Evolutionary conservation across 2,113 vertebrate genomes (phyloP).

Genomic region (Paraplagusia blochii): DNA sequence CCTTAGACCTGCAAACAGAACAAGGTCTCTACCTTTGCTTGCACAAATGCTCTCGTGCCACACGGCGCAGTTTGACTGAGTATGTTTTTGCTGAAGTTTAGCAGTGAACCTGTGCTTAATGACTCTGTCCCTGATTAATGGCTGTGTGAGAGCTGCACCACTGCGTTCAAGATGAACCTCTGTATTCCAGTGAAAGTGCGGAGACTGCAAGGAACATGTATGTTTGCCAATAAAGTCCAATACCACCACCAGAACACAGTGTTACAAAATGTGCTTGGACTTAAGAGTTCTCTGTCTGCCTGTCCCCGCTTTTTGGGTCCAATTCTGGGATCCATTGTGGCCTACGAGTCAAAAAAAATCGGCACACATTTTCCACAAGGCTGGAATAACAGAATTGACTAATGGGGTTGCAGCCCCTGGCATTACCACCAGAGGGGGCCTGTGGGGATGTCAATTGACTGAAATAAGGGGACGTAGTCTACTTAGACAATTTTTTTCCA

Average conservation of each 20-base stretch:
- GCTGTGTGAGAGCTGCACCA: constrained; percentile 61
- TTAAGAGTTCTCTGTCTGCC: neutral
- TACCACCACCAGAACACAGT: constrained; percentile 32
- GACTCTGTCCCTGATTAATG: constrained; percentile 33
- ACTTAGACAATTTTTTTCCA: no score
- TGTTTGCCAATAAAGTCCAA: constrained; percentile 73
- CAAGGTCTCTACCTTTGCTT: constrained; percentile 49
- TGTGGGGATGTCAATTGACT: no score
- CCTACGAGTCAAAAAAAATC: no score
- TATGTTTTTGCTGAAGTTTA: constrained; percentile 45
- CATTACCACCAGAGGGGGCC: no score
- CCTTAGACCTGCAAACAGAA: constrained; percentile 72
- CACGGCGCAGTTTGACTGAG: constrained; percentile 24
- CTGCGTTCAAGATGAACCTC: constrained; percentile 47
- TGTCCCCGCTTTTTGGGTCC: no score
- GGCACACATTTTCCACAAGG: no score
- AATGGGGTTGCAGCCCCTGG: no score
- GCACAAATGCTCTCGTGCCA: constrained; percentile 19
- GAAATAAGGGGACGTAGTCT: no score
- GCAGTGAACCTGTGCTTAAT: constrained; percentile 46
- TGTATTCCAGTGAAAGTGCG: constrained; percentile 62
- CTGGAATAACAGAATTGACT: no score
- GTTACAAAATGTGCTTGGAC: neutral
- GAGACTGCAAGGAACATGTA: constrained; percentile 61
- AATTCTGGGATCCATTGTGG: no score